A percentile compares a stretch with the other conserved stretches of the same genome.
These are phyloP conservation scores for Spatula clypeata DNA, from an alignment of 2,797 vertebrate genomes.

Conservation along the genomic window DNA sequence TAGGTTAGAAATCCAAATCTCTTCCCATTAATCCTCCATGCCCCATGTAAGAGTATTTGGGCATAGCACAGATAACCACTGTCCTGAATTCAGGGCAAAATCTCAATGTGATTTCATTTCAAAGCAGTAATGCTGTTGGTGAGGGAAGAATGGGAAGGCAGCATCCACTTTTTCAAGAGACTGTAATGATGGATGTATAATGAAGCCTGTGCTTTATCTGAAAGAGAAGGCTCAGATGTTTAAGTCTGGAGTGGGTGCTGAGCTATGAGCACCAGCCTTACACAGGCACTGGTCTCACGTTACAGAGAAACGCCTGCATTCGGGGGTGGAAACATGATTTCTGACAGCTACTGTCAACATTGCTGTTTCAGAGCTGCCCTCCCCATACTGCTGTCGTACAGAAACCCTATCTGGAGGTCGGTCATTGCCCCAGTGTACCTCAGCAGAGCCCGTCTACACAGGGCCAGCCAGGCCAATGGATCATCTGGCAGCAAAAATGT, in stretches of 20 bases:
- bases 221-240: neutral
- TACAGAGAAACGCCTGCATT: neutral
- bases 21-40: neutral
- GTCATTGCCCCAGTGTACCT: neutral
- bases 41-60: neutral
- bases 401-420: neutral
- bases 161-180: neutral
- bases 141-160: neutral
- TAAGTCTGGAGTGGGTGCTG: neutral
- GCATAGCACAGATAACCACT: neutral
- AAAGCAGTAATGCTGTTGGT: neutral
- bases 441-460: neutral
- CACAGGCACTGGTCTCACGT: neutral
- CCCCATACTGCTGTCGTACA: neutral
- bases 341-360: neutral
- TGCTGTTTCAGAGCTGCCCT: neutral
- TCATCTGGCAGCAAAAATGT: neutral
- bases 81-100: neutral
- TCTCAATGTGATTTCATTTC: neutral
- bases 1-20: neutral
- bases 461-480: neutral
- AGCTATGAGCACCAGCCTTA: rapidly evolving
- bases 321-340: neutral
- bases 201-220: neutral
- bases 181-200: neutral